Evolutionary conservation across 2,113 vertebrate genomes (phyloP).

Genomic region (Galemys pyrenaicus): DNA sequence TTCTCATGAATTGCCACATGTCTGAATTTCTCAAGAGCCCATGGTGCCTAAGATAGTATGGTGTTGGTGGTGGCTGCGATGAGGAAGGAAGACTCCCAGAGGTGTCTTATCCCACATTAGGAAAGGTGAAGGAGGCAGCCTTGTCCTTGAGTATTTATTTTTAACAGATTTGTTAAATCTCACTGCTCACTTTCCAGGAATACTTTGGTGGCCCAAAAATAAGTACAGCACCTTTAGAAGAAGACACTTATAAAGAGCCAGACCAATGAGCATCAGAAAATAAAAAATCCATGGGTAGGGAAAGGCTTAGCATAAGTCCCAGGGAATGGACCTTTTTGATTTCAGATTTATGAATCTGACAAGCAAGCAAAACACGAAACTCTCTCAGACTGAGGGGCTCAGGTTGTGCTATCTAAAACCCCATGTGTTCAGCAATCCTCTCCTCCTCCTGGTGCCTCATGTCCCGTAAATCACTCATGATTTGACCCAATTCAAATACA

Average conservation of each 20-base stretch:
- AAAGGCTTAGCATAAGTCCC: background rate
- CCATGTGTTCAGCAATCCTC: background rate
- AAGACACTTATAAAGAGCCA: background rate
- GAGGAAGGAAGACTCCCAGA: background rate
- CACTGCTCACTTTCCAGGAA: background rate
- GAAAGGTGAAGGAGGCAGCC: background rate
- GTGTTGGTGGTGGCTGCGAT: accelerated
- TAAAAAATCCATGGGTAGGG: background rate
- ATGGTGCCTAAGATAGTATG: accelerated
- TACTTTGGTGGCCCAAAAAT: conserved; percentile 13
- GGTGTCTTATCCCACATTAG: accelerated
- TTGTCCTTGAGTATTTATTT: background rate
- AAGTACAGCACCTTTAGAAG: background rate
- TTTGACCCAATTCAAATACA: background rate
- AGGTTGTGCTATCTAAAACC: background rate
- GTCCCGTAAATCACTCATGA: background rate
- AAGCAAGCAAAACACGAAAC: conserved; percentile 10
- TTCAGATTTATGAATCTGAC: conserved; percentile 45
- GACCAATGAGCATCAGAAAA: background rate
- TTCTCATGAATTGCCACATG: background rate
- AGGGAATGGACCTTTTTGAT: background rate
- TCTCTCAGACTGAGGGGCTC: background rate
- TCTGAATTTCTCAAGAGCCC: background rate
- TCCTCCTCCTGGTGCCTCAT: background rate
- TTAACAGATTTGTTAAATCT: background rate